A percentile compares a stretch with the other conserved stretches of the same genome.
These are phyloP conservation scores for Eristalinus sepulchralis DNA, from an alignment of 2,888 invertebrate species.

Conservation along the genomic window DNA sequence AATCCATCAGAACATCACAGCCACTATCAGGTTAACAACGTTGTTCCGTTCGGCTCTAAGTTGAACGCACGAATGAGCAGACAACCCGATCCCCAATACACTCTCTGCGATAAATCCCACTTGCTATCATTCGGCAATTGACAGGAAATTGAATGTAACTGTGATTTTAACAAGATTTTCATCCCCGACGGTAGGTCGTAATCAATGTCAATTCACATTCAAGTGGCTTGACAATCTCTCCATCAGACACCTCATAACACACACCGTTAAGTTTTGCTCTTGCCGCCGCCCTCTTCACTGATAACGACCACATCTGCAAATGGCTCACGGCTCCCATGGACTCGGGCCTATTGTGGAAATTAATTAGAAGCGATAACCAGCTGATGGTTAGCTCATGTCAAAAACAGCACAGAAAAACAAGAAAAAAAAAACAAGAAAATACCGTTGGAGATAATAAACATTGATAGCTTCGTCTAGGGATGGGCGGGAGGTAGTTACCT, in stretches of 20 bases:
- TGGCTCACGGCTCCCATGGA: neutral
- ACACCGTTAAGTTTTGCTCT: neutral
- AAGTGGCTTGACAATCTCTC: neutral
- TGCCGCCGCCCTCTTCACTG: neutral
- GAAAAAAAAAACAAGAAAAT: neutral
- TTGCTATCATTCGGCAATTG: neutral
- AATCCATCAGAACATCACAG: neutral
- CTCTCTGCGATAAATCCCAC: neutral
- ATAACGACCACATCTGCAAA: neutral
- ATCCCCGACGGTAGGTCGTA: slow-evolving; percentile 5
- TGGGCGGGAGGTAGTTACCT: neutral
- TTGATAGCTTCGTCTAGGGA: slow-evolving; percentile 6
- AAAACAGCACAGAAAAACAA: neutral
- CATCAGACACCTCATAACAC: slow-evolving; percentile 7
- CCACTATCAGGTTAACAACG: neutral
- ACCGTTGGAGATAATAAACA: slow-evolving; percentile 14
- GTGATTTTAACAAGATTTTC: neutral
- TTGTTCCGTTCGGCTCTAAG: neutral
- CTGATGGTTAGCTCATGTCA: neutral
- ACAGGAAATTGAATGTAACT: neutral
- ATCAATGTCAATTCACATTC: slow-evolving; percentile 20
- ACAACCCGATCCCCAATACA: neutral
- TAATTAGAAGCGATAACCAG: slow-evolving; percentile 36
- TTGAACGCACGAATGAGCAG: neutral
- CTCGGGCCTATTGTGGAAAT: slow-evolving; percentile 9